Percentiles rank a stretch among this genome's conserved stretches.
Evolutionary conservation across 2,888 invertebrate species (phyloP).

Genomic region (Pemphredon lugubris): DNA sequence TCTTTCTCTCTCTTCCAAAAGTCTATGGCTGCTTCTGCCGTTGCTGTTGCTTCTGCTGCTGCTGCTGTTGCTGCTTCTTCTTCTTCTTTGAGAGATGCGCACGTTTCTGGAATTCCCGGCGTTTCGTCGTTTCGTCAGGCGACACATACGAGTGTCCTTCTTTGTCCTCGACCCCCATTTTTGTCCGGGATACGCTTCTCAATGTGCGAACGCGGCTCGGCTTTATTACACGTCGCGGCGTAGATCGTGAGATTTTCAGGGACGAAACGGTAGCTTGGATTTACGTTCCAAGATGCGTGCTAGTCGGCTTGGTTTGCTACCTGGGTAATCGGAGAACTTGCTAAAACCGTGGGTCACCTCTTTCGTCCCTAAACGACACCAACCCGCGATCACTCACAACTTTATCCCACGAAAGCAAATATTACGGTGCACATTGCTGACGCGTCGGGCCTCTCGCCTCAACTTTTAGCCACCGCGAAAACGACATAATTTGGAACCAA

Average conservation of each 20-base stretch:
- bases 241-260: constrained; percentile 51
- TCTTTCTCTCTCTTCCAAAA: constrained; percentile 3
- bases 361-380: constrained; percentile 8
- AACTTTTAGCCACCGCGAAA: not conserved
- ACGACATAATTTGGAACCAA: not conserved
- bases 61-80: not conserved
- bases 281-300: constrained; percentile 48
- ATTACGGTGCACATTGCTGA: not conserved
- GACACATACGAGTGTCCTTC: constrained; percentile 45
- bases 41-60: not conserved
- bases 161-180: constrained; percentile 66
- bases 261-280: constrained; percentile 61
- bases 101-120: constrained; percentile 56
- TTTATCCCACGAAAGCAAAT: not conserved
- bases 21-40: constrained; percentile 20
- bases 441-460: no score
- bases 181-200: constrained; percentile 20
- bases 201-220: constrained; percentile 27
- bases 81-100: constrained; percentile 25
- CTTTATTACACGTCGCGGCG: constrained; percentile 54
- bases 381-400: constrained; percentile 7
- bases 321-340: constrained; percentile 64
- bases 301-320: constrained; percentile 48
- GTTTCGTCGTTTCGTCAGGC: constrained; percentile 34
- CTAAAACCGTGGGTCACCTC: constrained; percentile 36